These are phyloP conservation scores for Euplexia lucipara DNA, from an alignment of 2,888 invertebrate species.

Conservation along the genomic window DNA sequence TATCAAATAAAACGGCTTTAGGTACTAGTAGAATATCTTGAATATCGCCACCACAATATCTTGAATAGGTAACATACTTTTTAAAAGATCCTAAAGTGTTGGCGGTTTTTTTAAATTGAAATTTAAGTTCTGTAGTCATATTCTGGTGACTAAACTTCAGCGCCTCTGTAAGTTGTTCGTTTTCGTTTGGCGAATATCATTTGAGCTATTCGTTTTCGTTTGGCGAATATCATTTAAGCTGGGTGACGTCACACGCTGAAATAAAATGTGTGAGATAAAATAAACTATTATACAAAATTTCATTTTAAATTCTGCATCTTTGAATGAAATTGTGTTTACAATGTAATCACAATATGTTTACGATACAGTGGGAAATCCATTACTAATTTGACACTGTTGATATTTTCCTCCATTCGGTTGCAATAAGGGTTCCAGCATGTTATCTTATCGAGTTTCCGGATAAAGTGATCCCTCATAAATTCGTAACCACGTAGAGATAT, in stretches of 20 bases:
- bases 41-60: too few species aligned
- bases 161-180: neutral
- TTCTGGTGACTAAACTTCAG: neutral
- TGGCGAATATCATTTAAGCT: too few species aligned
- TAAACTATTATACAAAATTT: slow-evolving; percentile 24
- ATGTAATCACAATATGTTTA: neutral
- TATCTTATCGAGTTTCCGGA: slow-evolving; percentile 47
- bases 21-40: too few species aligned
- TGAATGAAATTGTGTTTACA: slow-evolving; percentile 4
- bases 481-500: slow-evolving; percentile 33
- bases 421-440: slow-evolving; percentile 5
- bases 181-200: neutral
- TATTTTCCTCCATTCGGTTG: neutral
- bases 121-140: too few species aligned
- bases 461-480: slow-evolving; percentile 44
- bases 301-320: slow-evolving; percentile 19
- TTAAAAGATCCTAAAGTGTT: too few species aligned
- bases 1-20: too few species aligned
- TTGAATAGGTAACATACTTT: too few species aligned
- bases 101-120: too few species aligned
- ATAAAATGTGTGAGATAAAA: slow-evolving; percentile 1
- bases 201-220: too few species aligned
- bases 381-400: slow-evolving; percentile 1
- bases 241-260: neutral
- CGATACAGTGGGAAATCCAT: neutral